These are phyloP conservation scores for Sabatieria punctata DNA, from an alignment of 2,888 invertebrate species.

Conservation along the genomic window DNA sequence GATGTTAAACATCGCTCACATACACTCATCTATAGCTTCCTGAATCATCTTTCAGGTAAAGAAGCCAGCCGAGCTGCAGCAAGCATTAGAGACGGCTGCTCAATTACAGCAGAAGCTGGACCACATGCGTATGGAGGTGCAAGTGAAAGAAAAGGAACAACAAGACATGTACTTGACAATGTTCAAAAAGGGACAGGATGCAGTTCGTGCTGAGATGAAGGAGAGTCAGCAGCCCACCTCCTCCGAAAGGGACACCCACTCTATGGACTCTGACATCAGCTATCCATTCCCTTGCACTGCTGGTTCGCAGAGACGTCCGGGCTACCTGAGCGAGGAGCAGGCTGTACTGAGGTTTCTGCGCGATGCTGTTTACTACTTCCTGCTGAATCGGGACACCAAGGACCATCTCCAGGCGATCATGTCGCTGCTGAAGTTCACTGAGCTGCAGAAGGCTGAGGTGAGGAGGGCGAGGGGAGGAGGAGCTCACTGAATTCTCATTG, in stretches of 20 bases:
- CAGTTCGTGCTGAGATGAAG: slow-evolving; percentile 19
- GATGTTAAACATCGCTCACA: too few species aligned
- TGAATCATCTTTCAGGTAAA: too few species aligned
- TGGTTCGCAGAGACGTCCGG: neutral
- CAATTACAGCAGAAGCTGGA: too few species aligned
- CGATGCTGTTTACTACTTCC: slow-evolving; percentile 77
- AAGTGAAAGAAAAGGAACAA: slow-evolving; percentile 24
- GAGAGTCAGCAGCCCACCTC: neutral
- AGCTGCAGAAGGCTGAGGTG: slow-evolving; percentile 17
- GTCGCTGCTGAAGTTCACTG: slow-evolving; percentile 49
- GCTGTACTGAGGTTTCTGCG: slow-evolving; percentile 76
- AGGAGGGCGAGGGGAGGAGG: neutral
- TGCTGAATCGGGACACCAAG: slow-evolving; percentile 71
- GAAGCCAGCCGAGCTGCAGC: too few species aligned
- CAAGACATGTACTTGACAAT: slow-evolving; percentile 28
- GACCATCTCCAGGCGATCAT: slow-evolving; percentile 74
- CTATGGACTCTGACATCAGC: too few species aligned
- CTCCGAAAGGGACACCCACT: too few species aligned
- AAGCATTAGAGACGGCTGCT: too few species aligned
- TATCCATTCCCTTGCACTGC: neutral
- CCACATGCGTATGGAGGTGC: too few species aligned
- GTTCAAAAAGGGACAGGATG: slow-evolving; percentile 30
- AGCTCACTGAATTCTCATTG: too few species aligned
- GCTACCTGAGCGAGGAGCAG: slow-evolving; percentile 50
- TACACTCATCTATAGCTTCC: too few species aligned